Conservation (phyloP, 2,888 invertebrate species). For the Volucella inflata region DNA sequence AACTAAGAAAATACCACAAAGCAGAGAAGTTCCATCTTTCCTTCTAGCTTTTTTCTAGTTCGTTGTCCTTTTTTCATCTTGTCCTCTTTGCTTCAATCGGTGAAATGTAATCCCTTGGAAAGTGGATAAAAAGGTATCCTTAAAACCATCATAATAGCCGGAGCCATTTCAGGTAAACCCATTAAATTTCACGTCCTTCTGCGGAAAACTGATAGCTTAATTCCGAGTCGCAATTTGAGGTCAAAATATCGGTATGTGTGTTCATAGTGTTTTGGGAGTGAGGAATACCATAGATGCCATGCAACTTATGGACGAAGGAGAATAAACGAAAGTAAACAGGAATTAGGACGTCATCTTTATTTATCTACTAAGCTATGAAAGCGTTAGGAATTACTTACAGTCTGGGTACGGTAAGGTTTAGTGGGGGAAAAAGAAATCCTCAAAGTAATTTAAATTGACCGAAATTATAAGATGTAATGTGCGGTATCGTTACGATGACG, state of each 20-base stretch:
- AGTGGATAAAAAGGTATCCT: conserved; percentile 73
- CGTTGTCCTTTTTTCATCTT: neutral
- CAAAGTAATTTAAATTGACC: conserved; percentile 57
- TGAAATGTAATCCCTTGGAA: conserved; percentile 74
- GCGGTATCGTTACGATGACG: conserved; percentile 20
- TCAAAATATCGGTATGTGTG: conserved; percentile 59
- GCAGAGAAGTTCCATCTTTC: conserved; percentile 48
- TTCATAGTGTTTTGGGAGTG: too few relatives aligned
- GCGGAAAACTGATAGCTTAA: conserved; percentile 73
- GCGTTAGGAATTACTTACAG: conserved; percentile 58
- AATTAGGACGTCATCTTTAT: conserved; percentile 66
- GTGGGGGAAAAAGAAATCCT: neutral
- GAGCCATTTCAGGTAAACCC: conserved; percentile 73
- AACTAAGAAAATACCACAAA: conserved; percentile 68
- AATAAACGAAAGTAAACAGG: conserved; percentile 64
- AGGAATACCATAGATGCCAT: conserved; percentile 45
- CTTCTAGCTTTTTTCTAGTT: conserved; percentile 1
- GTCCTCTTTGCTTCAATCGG: conserved; percentile 2
- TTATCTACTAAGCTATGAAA: conserved; percentile 60
- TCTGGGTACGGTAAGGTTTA: conserved; percentile 2
- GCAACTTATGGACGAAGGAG: conserved; percentile 55
- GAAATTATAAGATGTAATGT: conserved; percentile 6
- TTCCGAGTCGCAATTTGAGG: conserved; percentile 69
- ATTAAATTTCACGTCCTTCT: conserved; percentile 73
- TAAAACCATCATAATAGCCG: conserved; percentile 74